Evolutionary conservation across 1,140 invertebrate species (phyloP), one percentile per base, ranked within the genome.

Genomic region (Zaprionus ghesquierei): DNA sequence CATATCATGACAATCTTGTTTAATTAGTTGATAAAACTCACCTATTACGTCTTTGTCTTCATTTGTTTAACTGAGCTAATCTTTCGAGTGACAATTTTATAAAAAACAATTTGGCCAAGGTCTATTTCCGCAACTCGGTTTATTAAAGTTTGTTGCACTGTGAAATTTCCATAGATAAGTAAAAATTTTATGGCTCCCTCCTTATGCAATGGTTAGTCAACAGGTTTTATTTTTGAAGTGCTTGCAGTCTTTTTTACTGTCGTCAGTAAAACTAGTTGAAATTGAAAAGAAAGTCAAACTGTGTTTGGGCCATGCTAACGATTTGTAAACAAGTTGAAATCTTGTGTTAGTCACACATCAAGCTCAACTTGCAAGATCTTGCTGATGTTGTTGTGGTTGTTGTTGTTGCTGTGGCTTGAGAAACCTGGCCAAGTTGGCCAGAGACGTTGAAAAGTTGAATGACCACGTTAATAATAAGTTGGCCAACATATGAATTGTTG

Each of bases 211-310:
- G 25, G 41, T 58, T 31, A 38, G 44, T 63, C 50, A 70, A 70
- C 72, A 64, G 66, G 59, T 70, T 73, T 69, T 50, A 25, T 49
- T 69, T 68, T 60, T 15, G 2, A 56, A 12, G 31, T 20, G 41
- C 41, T 41, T 62, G 38, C 38, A 61, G 49, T n/a, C 15, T 25
- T 46, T 46, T 46, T 22, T 46, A 46, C 10, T 22, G 12, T 9
- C 6, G 41, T 46, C 5, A 25, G 44, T 58, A 25, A 75, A 78
- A 81, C 82, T 70, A 81, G 79, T 82, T 87, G 13, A 79, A 87
- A 87, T 79, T 87, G 70, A 86, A 87, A 86, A 86, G 81, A 86
- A 86, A 86, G 81, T 86, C 44, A 44, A 50, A 61, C 59, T 62
- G 51, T 73, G 53, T 70, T 75, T 29, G 56, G 54, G 63, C 56